phyloP scores from a whole-genome alignment of 2,113 vertebrate species.

The Gallinago jamesoni region DNA sequence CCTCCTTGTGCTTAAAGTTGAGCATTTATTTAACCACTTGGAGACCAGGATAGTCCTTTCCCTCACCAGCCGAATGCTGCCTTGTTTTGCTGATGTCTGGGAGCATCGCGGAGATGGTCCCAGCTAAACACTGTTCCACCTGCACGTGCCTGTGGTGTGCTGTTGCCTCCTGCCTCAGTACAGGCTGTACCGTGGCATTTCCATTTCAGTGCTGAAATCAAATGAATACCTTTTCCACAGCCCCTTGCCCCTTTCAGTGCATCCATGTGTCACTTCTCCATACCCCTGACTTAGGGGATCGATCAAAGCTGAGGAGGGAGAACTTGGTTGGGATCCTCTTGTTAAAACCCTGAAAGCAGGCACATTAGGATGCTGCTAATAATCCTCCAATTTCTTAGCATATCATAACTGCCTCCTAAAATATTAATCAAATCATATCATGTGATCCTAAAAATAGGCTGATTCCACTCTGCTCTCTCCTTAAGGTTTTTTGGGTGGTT shows the following conservation, averaged over 20 bases:
- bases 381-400: constrained; percentile 48
- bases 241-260: neutral
- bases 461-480: constrained; percentile 40
- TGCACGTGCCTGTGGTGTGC: neutral
- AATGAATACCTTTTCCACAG: neutral
- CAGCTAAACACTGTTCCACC: neutral
- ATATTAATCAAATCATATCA: constrained; percentile 71
- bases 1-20: neutral
- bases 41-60: neutral
- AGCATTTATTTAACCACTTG: neutral
- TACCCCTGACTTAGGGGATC: neutral
- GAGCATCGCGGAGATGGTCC: neutral
- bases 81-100: neutral
- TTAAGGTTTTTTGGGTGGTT: constrained; percentile 34
- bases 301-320: neutral
- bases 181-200: accelerated
- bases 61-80: neutral
- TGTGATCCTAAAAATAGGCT: constrained; percentile 69
- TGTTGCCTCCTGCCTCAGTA: neutral
- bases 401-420: constrained; percentile 67
- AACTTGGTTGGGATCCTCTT: neutral
- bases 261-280: neutral
- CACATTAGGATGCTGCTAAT: constrained; percentile 3
- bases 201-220: neutral
- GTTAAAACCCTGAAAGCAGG: neutral